phyloP scores from a whole-genome alignment of 2,888 invertebrate species.

The Quadroppia sp. region DNA sequence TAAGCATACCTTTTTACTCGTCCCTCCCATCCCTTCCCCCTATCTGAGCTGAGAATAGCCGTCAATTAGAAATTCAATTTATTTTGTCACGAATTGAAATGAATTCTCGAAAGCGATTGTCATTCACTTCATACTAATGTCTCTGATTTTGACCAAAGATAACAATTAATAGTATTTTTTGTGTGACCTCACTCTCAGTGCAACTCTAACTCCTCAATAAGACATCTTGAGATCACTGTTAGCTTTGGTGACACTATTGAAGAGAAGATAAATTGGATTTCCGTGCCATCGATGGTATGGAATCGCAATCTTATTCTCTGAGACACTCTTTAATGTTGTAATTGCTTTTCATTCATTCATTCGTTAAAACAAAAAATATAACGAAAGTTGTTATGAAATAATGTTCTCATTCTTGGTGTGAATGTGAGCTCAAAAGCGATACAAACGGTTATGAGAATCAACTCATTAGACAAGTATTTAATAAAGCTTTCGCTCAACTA shows the following conservation, averaged over 20 bases:
- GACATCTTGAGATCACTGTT: background rate
- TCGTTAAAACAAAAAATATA: slow-evolving; percentile 4
- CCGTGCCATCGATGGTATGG: slow-evolving; percentile 10
- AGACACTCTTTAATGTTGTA: background rate
- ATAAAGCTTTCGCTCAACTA: slow-evolving; percentile 20
- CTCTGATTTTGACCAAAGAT: background rate
- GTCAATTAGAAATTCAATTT: slow-evolving; percentile 31
- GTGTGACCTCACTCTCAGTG: background rate
- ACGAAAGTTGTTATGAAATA: slow-evolving; percentile 11
- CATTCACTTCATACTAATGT: background rate
- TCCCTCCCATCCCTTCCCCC: background rate
- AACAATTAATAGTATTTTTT: background rate
- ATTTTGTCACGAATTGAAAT: slow-evolving; percentile 29
- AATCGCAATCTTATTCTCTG: background rate
- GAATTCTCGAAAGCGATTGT: background rate
- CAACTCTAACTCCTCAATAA: background rate
- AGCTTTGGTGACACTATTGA: background rate
- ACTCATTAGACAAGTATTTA: background rate
- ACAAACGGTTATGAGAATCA: background rate
- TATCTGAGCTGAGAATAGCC: background rate
- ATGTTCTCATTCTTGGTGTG: slow-evolving; percentile 29
- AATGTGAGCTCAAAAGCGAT: slow-evolving; percentile 18
- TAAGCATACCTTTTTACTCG: background rate
- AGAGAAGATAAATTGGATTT: slow-evolving; percentile 25
- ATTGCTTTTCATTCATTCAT: slow-evolving; percentile 12